Evolutionary conservation across 2,888 invertebrate species (phyloP), one percentile per base, ranked within the genome.

Genomic region (Cepaea hortensis): DNA sequence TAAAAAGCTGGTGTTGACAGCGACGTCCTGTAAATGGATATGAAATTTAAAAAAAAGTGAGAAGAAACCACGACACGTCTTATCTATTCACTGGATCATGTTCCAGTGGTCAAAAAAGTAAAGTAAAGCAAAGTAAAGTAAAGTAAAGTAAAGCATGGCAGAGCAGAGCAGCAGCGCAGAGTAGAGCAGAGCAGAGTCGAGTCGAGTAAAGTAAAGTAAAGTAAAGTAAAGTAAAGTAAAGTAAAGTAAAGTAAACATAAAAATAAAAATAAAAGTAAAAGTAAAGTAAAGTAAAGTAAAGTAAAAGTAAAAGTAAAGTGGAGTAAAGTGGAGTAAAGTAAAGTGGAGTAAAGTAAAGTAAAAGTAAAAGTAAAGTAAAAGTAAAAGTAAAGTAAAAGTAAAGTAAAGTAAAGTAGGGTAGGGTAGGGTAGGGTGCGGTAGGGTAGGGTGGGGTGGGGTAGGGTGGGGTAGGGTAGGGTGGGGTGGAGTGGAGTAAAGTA

Each of bases 401-500:
- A 73, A 83, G 83, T 23, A 50, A 11, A 48, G 50, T 46, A 83
- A 48, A 68, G 72, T 15, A 48, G 73, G 11, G 50, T 5, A 73
- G 72, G 13, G 61, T 1, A 82, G 72, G 70, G 82, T 2, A 70
- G 70, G 70, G 70, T 2, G 68, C 13, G 20, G 80, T 46, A 65
- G 61, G 62, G 65, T 48, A 79, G 46, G 61, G 55, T 15, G 9
- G 35, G 65, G n/a, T 48, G 3, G 46, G 3, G 46, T 6, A 68
- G 73, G 13, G 70, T 23, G 55, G 80, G 70, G 80, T 68, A 80
- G 61, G 76, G 76, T n/a, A 76, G 76, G 76, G 76, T 76, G 5
- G 55, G 68, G 48, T 80, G 62, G 85, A 85, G 70, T 80, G 80
- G 70, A 72, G 80, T 46, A 80, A 80, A 85, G 85, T 76, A 62